Base-by-base conservation (phyloP, 2,113 vertebrate genomes). In the Pyrgilauda ruficollis region DNA sequence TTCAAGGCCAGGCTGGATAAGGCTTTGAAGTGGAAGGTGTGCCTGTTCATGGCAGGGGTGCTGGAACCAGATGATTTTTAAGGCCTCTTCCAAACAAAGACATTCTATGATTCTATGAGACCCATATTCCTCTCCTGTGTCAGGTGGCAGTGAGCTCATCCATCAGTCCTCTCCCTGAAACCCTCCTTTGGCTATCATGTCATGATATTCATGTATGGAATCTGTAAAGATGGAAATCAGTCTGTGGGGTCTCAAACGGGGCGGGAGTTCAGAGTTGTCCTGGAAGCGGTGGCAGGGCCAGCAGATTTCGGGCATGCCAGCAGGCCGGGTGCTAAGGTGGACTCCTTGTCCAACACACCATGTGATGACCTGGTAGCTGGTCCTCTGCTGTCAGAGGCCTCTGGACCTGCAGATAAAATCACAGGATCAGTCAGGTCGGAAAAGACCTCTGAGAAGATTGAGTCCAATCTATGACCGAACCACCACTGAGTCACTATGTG, bases 241-340 rank as follows among this genome's bases (percentile, higher is more conserved):
- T 13, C 19, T 39, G 10, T 23, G 4, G 28, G 37, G 39, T 23
- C 1, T 17, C 4, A 4, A 2, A 24, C 1, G 1, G 23, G 12
- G 23, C 1, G 0, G 8, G 8, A 6, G 35, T 12, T 62, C 13
- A 11, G 27, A 43, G 55, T 23, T 64, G 4, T 15, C 15, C 59
- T 22, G 58, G 19, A 2, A 27, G 19, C 0, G 0, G 10, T 15
- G 39, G 21, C 26, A 35, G 10, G 33, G 35, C 41, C 26, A 10
- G 5, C 4, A 24, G 30, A 0, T 1, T 1, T 15, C 2, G 0
- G 2, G 19, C 0, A 0, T 10, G 31, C 66, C 22, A 12, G 17
- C 52, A 56, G 58, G 22, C 27, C 0, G 1, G 37, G 28, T 9
- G 39, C 24, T 30, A 4, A 18, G n/a, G 28, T 15, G 46, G 52